Base-by-base conservation (phyloP, 2,888 invertebrate genomes). In the Euphydryas editha region DNA sequence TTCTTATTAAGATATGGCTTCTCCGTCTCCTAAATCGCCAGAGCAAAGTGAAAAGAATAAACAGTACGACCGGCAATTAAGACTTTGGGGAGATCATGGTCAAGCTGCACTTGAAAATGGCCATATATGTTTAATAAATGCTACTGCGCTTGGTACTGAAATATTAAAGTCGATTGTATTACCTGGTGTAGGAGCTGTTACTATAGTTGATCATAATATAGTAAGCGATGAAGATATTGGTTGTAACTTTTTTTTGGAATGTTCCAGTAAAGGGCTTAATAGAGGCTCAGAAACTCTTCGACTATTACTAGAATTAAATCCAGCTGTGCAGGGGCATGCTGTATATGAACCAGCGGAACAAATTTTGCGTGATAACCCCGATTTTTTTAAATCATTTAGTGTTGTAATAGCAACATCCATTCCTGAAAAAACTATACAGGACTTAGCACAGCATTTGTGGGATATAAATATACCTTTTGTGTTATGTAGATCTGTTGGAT, bases 11-110 rank as follows among this genome's bases (percentile, higher is more conserved):
- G 68, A 11, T 21, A 95, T 95, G 95, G 94, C 95, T 73, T 95
- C 95, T 37, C 95, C 95, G 55, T 94, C 95, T 68, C 95, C 95
- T 8, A 95, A 95, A 83, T 95, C 95, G n/a, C 95, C 95, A 11
- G 95, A 95, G 78, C 95, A 95, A 81, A 95, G 94, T 72, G 96
- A 96, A 79, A 96, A 95, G 84, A 95, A 93, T 72, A 95, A 95
- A 82, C 96, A 96, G 90, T 97, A 97, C 80, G 97, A 97, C 86
- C 94, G 97, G 77, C 97, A 97, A 87, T 90, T 97, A 69, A 97
- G 98, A 81, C 94, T 99, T 77, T 99, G 99, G 99, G 99, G 99
- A 71, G 99, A 99, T 84, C 98, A 99, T 89, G 99, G 99, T 0
- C 99, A 99, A 90, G 89, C 94, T 72, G 94, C 97, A 4, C 92